A percentile compares a stretch with the other conserved stretches of the same genome.
These are phyloP conservation scores for Orthosia incerta DNA, from an alignment of 2,888 invertebrate genomes.

Conservation along the genomic window DNA sequence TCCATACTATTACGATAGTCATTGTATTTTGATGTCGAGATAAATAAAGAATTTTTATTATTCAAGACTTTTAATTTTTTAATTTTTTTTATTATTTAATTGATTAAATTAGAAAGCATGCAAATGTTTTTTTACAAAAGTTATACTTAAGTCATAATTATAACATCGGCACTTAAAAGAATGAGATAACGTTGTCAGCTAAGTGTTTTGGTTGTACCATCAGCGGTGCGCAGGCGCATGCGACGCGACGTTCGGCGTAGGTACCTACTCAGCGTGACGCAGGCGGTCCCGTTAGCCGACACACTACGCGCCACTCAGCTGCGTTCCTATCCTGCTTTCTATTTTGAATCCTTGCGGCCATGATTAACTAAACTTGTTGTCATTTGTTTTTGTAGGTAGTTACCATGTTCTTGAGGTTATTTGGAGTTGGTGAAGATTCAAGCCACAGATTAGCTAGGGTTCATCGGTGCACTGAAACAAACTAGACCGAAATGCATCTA, in stretches of 20 bases:
- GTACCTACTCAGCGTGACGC: constrained; percentile 72
- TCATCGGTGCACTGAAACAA: no score
- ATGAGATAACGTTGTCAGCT: constrained; percentile 42
- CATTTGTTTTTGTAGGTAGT: constrained; percentile 17
- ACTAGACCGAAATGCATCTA: no score
- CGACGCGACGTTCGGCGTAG: constrained; percentile 52
- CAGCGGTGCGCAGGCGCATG: constrained; percentile 41
- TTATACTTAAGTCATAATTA: background rate
- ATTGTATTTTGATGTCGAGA: no score
- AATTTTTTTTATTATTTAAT: no score
- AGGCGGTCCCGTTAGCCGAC: constrained; percentile 83
- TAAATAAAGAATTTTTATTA: no score
- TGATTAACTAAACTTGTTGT: constrained; percentile 53
- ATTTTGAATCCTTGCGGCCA: constrained; percentile 75
- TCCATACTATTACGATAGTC: no score
- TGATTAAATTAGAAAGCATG: background rate
- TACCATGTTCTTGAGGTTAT: constrained; percentile 1
- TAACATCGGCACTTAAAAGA: constrained; percentile 26
- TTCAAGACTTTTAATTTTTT: no score
- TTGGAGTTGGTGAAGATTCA: background rate
- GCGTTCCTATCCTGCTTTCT: constrained; percentile 76
- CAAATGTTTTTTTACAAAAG: background rate
- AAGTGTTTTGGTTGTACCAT: constrained; percentile 24
- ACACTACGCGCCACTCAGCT: constrained; percentile 82
- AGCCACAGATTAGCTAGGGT: background rate